Percentiles rank a stretch among this genome's conserved stretches.
phyloP scores from a whole-genome alignment of 1,140 invertebrate species.

The Nomia melanderi region DNA sequence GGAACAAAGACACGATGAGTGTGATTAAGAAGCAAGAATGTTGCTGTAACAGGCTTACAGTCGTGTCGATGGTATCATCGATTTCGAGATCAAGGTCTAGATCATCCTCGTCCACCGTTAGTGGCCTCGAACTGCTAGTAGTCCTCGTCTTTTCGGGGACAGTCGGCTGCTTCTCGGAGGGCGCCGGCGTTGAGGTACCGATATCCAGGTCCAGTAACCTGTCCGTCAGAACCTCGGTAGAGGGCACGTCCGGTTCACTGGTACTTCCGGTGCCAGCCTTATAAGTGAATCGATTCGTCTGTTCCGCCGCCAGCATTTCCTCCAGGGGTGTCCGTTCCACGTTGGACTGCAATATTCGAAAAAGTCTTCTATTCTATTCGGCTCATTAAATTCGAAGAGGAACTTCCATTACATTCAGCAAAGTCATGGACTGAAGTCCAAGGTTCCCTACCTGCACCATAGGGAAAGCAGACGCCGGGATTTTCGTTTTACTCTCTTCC shows the following conservation, averaged over 20 bases:
- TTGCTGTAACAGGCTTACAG: conserved; percentile 78
- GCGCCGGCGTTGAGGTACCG: conserved; percentile 42
- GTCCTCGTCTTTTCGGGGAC: conserved; percentile 42
- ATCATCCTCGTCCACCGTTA: conserved; percentile 81
- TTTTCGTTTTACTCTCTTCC: conserved; percentile 79
- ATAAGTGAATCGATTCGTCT: conserved; percentile 79
- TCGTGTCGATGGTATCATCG: conserved; percentile 86
- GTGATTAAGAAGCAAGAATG: not conserved
- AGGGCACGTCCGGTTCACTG: conserved; percentile 25
- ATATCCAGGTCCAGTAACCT: conserved; percentile 68
- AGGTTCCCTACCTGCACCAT: conserved; percentile 76
- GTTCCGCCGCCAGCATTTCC: conserved; percentile 86
- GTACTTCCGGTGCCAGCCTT: conserved; percentile 34
- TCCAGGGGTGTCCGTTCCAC: conserved; percentile 87
- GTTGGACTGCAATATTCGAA: conserved; percentile 83
- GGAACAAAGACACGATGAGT: not conserved
- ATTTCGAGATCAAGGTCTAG: conserved; percentile 84
- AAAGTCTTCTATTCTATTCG: not conserved
- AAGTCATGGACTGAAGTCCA: no score
- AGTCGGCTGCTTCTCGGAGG: conserved; percentile 32
- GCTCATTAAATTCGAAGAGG: no score
- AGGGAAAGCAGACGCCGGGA: conserved; percentile 82
- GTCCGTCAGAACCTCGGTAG: conserved; percentile 47
- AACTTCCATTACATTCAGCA: not conserved
- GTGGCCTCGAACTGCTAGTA: conserved; percentile 70